Conservation (phyloP, 92 coral and sea anemone species). For the Zoanthus sansibaricus region DNA sequence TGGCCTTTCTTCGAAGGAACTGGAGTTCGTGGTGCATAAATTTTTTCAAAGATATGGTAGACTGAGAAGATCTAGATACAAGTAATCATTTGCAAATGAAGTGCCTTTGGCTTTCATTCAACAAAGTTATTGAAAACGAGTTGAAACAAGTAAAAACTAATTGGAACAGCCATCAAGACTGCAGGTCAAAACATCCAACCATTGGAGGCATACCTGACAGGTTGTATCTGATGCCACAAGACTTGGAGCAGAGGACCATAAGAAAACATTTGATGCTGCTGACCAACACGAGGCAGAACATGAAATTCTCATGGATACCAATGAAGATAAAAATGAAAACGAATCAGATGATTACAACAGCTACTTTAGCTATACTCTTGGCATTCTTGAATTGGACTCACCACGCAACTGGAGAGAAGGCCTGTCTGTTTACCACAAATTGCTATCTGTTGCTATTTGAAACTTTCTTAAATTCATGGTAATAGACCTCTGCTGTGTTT, state of each 20-base stretch:
- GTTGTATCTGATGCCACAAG: slow-evolving; percentile 40
- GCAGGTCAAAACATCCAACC: slow-evolving; percentile 42
- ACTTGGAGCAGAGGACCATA: slow-evolving; percentile 50
- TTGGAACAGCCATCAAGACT: slow-evolving; percentile 40
- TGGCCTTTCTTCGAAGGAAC: slow-evolving; percentile 28
- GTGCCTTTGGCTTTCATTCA: slow-evolving; percentile 50
- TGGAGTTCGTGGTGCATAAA: slow-evolving; percentile 49
- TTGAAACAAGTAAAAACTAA: slow-evolving; percentile 40
- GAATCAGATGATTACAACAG: slow-evolving; percentile 54
- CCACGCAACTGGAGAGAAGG: slow-evolving; percentile 61
- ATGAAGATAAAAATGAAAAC: slow-evolving; percentile 8
- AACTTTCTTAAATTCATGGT: no score
- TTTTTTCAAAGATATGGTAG: slow-evolving; percentile 34
- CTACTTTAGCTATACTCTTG: slow-evolving; percentile 54
- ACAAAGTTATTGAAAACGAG: slow-evolving; percentile 38
- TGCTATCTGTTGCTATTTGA: slow-evolving; percentile 49
- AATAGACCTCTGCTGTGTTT: no score
- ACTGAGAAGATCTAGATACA: slow-evolving; percentile 2
- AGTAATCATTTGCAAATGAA: slow-evolving; percentile 38
- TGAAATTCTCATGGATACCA: slow-evolving; percentile 11
- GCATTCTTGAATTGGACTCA: slow-evolving; percentile 36
- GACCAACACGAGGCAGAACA: slow-evolving; percentile 39
- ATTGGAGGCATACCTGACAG: slow-evolving; percentile 49
- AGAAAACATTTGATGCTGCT: slow-evolving; percentile 45
- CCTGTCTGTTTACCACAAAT: slow-evolving; percentile 48